These are phyloP conservation scores for Ochropleura plecta DNA, from an alignment of 2,888 invertebrate genomes.

Conservation along the genomic window DNA sequence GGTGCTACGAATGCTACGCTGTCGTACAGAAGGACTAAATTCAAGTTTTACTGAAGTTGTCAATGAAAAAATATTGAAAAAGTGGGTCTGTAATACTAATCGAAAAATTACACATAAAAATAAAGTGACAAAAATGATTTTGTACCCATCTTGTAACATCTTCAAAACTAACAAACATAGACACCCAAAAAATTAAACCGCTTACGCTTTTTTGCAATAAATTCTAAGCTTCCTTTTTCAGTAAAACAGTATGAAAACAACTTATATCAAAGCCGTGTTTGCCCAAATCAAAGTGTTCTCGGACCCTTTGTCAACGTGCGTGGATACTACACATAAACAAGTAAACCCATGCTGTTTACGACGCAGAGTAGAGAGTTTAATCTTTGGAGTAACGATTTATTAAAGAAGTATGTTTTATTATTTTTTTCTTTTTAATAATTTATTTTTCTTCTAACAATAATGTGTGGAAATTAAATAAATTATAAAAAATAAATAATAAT, in stretches of 20 bases:
- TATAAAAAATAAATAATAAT: too few relatives aligned
- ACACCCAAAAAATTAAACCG: slow-evolving; percentile 13
- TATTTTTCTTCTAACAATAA: too few relatives aligned
- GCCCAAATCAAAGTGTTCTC: slow-evolving; percentile 47
- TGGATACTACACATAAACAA: slow-evolving; percentile 22
- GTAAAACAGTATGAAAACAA: slow-evolving; percentile 45
- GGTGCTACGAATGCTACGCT: neutral
- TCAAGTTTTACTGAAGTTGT: neutral
- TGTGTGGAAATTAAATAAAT: too few relatives aligned
- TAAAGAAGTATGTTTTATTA: too few relatives aligned
- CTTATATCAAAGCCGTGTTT: slow-evolving; percentile 50
- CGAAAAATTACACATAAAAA: neutral
- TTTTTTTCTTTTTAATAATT: too few relatives aligned
- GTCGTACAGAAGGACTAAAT: too few relatives aligned
- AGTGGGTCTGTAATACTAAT: neutral
- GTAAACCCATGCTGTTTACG: neutral
- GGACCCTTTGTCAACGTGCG: slow-evolving; percentile 45
- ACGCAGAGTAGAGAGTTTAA: neutral
- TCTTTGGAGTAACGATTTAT: neutral
- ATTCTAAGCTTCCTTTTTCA: slow-evolving; percentile 16
- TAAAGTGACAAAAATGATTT: neutral
- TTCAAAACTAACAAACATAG: slow-evolving; percentile 1
- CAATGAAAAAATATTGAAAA: too few relatives aligned
- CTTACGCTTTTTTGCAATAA: slow-evolving; percentile 11
- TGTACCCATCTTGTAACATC: neutral